Base-by-base conservation (phyloP, 2,797 vertebrate species). In the Sandelia bainsii region DNA sequence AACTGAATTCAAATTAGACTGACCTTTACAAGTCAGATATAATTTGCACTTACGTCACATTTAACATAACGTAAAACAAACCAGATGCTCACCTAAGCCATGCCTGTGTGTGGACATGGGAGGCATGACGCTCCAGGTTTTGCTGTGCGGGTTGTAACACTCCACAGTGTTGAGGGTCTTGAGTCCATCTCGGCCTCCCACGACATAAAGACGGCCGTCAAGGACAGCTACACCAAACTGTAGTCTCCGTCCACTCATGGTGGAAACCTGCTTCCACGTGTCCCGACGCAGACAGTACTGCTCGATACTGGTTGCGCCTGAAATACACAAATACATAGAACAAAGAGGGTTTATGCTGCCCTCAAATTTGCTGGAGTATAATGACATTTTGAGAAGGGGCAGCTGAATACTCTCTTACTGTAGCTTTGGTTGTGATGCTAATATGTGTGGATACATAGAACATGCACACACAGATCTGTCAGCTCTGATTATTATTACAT, bases 21-120 rank as follows among this genome's bases (percentile, higher is more conserved):
- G 8, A 50, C 6, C 5, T 44, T 27, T 52, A 12, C 9, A 2
- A 32, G 10, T 6, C 6, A 10, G 4, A 52, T 51, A 29, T 7
- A 42, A 10, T 10, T 20, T 37, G n/a, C 34, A 34, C 0, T n/a
- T n/a, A n/a, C 2, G 25, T 2, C 25, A 25, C 2, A 25, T 25
- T 25, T 25, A 25, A 25, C 25, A 4, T 25, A 25, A 25, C 25
- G 29, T 32, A 32, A n/a, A 32, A 39, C 37, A 39, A 22, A 19
- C 12, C 13, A 16, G 29, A 17, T 23, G 12, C 95, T 87, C 88
- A 99, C 98, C 98, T 51, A 99, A 95, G 56, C 98, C 98, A 0
- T 99, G 98, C 70, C 98, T 95, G 80, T 99, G 98, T 11, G 98
- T 99, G 61, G 98, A 98, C 97, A 99, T 99, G 10, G 98, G 96